These are phyloP conservation scores for Germaria angustata DNA, from an alignment of 2,888 invertebrate genomes.

Conservation along the genomic window DNA sequence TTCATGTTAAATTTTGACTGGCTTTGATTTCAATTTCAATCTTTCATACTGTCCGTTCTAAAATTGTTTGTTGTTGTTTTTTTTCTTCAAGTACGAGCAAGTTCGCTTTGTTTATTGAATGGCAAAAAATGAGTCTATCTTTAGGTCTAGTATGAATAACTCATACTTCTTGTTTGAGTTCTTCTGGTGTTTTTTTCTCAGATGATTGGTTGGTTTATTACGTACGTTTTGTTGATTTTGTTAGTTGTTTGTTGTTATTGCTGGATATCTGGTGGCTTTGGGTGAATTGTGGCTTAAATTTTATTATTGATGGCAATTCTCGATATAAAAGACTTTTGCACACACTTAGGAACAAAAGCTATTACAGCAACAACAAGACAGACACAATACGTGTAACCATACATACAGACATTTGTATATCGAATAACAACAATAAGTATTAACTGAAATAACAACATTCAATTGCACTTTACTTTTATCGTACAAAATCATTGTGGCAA, in stretches of 20 bases:
- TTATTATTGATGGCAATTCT: slow-evolving; percentile 69
- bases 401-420: too few species aligned
- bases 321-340: slow-evolving; percentile 58
- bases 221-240: slow-evolving; percentile 48
- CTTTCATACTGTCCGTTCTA: slow-evolving; percentile 58
- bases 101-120: slow-evolving; percentile 34
- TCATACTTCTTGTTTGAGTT: slow-evolving; percentile 21
- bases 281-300: slow-evolving; percentile 69
- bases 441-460: slow-evolving; percentile 68
- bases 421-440: slow-evolving; percentile 66
- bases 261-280: slow-evolving; percentile 47
- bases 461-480: slow-evolving; percentile 68
- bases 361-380: slow-evolving; percentile 71
- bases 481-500: slow-evolving; percentile 54
- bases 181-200: slow-evolving; percentile 8
- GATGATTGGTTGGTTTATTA: slow-evolving; percentile 46
- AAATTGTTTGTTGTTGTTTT: not conserved
- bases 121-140: slow-evolving; percentile 20
- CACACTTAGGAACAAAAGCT: slow-evolving; percentile 29
- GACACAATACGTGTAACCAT: slow-evolving; percentile 66
- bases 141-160: not conserved
- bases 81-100: not conserved
- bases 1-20: slow-evolving; percentile 62
- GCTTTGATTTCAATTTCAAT: slow-evolving; percentile 65
- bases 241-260: slow-evolving; percentile 16